Evolutionary conservation across 2,888 invertebrate species (phyloP).

Genomic region (Steromphala cineraria): DNA sequence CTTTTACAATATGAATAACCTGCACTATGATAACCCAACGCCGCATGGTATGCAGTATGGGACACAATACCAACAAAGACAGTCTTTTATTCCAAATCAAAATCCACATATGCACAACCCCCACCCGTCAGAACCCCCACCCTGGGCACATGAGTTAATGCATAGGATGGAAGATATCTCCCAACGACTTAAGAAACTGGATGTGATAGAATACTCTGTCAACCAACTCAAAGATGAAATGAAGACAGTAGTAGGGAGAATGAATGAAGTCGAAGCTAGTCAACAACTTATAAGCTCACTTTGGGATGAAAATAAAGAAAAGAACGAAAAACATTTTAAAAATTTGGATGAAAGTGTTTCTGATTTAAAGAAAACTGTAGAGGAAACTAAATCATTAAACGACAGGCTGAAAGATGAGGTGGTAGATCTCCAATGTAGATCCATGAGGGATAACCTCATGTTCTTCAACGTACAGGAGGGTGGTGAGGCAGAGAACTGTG

Average conservation of each 20-base stretch:
- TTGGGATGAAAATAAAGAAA: no score
- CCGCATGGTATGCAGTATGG: not conserved
- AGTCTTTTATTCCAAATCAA: not conserved
- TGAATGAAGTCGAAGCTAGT: no score
- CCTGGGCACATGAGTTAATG: not conserved
- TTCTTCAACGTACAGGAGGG: not conserved
- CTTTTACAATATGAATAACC: not conserved
- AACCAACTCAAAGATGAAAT: no score
- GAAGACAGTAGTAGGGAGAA: no score
- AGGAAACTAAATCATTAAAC: not conserved
- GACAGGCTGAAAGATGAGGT: not conserved
- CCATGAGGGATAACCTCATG: not conserved
- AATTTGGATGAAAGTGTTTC: no score
- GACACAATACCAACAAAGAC: not conserved
- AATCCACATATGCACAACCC: not conserved
- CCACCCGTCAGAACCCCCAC: not conserved
- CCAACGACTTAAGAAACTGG: no score
- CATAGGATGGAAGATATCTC: no score
- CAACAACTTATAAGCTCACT: no score
- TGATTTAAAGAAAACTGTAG: no score
- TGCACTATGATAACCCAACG: not conserved
- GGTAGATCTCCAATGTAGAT: not conserved
- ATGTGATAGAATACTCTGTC: no score
- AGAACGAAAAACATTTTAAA: no score
- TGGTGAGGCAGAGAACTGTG: not conserved